Evolutionary conservation across 2,888 invertebrate species (phyloP), one percentile per base, ranked within the genome.

Genomic region (Byasa hedistus): DNA sequence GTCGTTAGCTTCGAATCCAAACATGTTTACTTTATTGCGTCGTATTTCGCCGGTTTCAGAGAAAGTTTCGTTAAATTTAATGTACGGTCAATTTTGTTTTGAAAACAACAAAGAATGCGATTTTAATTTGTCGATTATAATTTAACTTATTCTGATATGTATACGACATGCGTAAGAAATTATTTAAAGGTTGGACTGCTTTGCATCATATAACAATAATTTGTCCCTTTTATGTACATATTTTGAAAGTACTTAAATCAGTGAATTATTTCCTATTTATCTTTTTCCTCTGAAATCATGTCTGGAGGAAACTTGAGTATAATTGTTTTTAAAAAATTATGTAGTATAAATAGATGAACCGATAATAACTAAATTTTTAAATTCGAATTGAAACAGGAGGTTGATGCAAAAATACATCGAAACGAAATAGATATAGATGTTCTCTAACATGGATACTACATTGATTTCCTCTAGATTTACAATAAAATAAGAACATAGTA

Each of bases 101-200:
- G 65, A 73, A 76, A 77, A 69, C 69, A 71, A 73, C 22, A 19
- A 57, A 75, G 78, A 76, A 82, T 80, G 75, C 73, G 76, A 79
- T 72, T 82, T 77, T 81, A 82, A 83, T 82, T 79, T 77, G 74
- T 69, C 74, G 77, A 78, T 79, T 79, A 76, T 75, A 75, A 73
- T 39, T 27, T 36, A 39, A 27, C 70, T 76, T 78, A 73, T 74
- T 17, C 69, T 64, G 54, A 69, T 68, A 70, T 52, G 44, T 12
- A 51, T 62, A 69, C 72, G 75, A 68, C 63, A 69, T 66, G 59
- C 64, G 69, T 67, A 70, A 73, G 69, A 65, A 17, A 69, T 48
- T 61, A 66, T 69, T 48, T 48, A 58, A 61, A 57, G 66, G 48
- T 39, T 59, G 32, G 12, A 44, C 17, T 44, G 15, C 17, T 15